Conservation (phyloP, 2,113 vertebrate genomes). For the Eonycteris spelaea region DNA sequence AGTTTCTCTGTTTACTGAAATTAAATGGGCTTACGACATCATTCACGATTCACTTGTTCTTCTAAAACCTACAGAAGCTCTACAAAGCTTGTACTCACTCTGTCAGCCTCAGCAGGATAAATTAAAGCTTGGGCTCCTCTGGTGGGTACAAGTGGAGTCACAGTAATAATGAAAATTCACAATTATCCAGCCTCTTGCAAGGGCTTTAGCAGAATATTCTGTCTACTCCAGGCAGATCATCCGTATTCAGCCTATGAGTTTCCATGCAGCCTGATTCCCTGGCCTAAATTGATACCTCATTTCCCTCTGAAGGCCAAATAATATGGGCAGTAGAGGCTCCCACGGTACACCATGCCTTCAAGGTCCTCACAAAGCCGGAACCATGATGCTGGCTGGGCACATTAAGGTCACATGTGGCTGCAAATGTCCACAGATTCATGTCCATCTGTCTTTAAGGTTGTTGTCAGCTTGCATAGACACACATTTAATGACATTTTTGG, state of each 20-base stretch:
- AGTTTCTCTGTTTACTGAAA: background rate
- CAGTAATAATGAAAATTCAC: background rate
- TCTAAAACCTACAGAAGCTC: background rate
- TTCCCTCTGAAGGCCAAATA: background rate
- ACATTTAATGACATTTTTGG: slow-evolving; percentile 41
- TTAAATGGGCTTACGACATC: background rate
- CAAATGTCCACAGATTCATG: rapidly evolving
- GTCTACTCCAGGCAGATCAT: background rate
- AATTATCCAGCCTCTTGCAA: background rate
- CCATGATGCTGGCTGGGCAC: background rate
- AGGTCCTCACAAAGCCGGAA: background rate
- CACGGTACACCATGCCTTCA: background rate
- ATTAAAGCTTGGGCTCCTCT: background rate
- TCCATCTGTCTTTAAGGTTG: background rate
- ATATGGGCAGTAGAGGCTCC: background rate
- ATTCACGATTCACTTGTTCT: background rate
- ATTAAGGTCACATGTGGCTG: background rate
- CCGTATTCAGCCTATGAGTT: background rate
- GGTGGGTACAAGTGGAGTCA: background rate
- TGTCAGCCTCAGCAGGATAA: background rate
- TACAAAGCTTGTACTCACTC: background rate
- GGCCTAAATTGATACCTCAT: background rate
- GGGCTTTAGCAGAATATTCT: background rate
- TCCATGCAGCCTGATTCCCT: background rate
- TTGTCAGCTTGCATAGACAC: background rate